A percentile compares a stretch with the other conserved stretches of the same genome.
phyloP scores from a whole-genome alignment of 2,888 invertebrate genomes.

The Torymus texanus region DNA sequence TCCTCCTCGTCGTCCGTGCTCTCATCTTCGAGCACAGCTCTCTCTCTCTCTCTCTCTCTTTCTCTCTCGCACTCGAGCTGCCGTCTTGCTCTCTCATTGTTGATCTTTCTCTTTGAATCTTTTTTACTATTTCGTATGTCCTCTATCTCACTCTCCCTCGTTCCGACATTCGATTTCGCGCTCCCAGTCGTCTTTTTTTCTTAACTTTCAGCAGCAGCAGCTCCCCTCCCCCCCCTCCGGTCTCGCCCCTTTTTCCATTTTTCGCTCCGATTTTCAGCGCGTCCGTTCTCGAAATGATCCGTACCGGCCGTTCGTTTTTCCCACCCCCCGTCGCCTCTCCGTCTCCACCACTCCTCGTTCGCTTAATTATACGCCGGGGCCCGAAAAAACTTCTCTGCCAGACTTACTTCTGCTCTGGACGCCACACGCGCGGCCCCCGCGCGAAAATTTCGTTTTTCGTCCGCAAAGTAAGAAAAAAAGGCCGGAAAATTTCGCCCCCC shows the following conservation, averaged over 20 bases:
- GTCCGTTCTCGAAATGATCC: too few relatives aligned
- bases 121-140: conserved; percentile 15
- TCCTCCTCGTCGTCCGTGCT: not conserved
- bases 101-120: conserved; percentile 39
- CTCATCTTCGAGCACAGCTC: conserved; percentile 11
- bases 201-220: not conserved
- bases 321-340: too few relatives aligned
- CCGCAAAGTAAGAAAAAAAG: too few relatives aligned
- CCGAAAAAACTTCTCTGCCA: too few relatives aligned
- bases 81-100: conserved; percentile 30
- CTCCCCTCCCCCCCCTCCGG: not conserved
- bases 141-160: not conserved
- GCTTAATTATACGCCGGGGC: too few relatives aligned
- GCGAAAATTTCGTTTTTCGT: too few relatives aligned
- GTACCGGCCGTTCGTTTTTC: too few relatives aligned
- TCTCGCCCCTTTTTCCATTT: not conserved
- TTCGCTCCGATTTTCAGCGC: too few relatives aligned
- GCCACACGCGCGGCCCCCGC: too few relatives aligned
- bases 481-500: too few relatives aligned
- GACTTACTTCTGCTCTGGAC: too few relatives aligned
- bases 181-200: not conserved
- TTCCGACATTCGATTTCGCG: conserved; percentile 23
- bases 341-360: too few relatives aligned
- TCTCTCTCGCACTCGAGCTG: not conserved
- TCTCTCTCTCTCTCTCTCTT: not conserved